A percentile compares a stretch with the other conserved stretches of the same genome.
These are phyloP conservation scores for Acanthosepion pharaonis DNA, from an alignment of 2,888 invertebrate genomes.

Conservation along the genomic window DNA sequence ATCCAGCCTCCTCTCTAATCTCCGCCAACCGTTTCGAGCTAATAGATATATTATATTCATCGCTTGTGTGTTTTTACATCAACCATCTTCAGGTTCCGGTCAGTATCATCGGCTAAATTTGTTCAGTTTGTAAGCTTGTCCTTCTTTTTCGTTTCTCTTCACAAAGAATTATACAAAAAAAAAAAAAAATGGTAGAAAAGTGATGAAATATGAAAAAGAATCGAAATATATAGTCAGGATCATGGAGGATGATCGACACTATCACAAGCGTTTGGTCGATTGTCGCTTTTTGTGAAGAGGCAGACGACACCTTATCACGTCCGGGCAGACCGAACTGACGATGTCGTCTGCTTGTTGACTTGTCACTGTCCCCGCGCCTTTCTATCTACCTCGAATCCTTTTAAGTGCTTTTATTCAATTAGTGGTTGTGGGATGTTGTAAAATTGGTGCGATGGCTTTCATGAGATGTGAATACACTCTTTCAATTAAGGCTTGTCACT, in stretches of 20 bases:
- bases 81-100: background rate
- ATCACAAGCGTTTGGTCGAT: background rate
- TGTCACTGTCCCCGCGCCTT: background rate
- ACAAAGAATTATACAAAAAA: background rate
- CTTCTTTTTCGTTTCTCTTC: background rate
- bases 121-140: background rate
- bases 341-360: background rate
- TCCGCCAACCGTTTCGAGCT: slow-evolving; percentile 13
- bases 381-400: slow-evolving; percentile 33
- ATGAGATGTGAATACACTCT: slow-evolving; percentile 33
- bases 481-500: slow-evolving; percentile 14
- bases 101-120: background rate
- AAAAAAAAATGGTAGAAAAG: background rate
- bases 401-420: slow-evolving; percentile 33
- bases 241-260: slow-evolving; percentile 7
- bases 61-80: background rate
- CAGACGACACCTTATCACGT: slow-evolving; percentile 22
- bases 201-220: background rate
- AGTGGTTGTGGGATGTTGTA: slow-evolving; percentile 33
- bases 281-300: background rate
- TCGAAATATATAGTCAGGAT: background rate
- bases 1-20: background rate
- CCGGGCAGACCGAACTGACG: background rate
- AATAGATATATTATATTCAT: slow-evolving; percentile 33
- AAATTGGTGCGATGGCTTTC: slow-evolving; percentile 9